Conservation (phyloP, 2,113 vertebrate species). For the Trematocara variabile region DNA sequence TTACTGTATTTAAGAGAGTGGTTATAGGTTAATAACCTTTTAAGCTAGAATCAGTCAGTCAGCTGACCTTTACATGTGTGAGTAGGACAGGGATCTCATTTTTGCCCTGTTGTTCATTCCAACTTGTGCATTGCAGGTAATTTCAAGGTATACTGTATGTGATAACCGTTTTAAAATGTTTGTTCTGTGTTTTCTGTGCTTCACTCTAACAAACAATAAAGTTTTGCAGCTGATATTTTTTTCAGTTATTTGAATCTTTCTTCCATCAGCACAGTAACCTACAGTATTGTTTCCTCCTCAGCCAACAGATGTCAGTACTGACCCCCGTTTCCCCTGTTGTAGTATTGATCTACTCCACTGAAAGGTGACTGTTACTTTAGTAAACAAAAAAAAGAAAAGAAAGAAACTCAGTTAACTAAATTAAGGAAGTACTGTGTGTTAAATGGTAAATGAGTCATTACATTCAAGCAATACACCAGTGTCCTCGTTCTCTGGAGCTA, state of each 20-base stretch:
- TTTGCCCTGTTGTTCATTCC: not conserved
- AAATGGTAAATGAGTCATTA: not conserved
- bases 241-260: not conserved
- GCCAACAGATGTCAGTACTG: conserved; percentile 54
- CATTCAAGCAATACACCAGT: not conserved
- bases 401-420: not conserved
- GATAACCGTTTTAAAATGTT: not conserved
- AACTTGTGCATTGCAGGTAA: conserved; percentile 1
- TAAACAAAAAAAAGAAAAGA: not conserved
- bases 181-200: conserved; percentile 5
- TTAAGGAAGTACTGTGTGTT: not conserved
- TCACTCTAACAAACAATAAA: conserved; percentile 26
- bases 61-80: not conserved
- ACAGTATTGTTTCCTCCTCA: not conserved
- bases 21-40: not conserved
- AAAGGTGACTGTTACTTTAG: not conserved
- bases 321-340: not conserved
- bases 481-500: conserved; percentile 18
- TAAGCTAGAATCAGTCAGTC: not conserved
- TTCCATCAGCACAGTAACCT: not conserved
- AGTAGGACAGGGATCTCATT: not conserved
- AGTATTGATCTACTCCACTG: not conserved
- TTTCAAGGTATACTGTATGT: not conserved
- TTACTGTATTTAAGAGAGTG: not conserved
- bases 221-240: not conserved